Evolutionary conservation across 2,113 vertebrate species (phyloP).

Genomic region (Archilochus colubris): DNA sequence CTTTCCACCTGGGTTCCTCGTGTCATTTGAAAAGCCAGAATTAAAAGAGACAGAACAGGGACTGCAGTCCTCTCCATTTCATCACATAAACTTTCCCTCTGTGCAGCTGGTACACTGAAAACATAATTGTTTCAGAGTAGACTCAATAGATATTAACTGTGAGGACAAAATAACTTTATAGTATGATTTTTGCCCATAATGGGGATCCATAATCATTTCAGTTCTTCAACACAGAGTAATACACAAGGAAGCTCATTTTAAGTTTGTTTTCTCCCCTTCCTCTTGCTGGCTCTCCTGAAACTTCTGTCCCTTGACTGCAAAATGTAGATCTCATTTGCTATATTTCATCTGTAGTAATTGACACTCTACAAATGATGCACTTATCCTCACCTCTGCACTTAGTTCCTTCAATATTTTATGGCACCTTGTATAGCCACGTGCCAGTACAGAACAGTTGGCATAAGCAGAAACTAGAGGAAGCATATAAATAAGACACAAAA

Average conservation of each 20-base stretch:
- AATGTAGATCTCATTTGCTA: not conserved
- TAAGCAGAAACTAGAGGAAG: not conserved
- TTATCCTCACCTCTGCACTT: not conserved
- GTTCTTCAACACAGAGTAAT: not conserved
- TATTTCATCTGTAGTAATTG: not conserved
- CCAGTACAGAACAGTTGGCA: not conserved
- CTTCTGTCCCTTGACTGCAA: not conserved
- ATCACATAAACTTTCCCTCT: slow-evolving; percentile 6
- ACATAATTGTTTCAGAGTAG: not conserved
- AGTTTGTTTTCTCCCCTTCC: not conserved
- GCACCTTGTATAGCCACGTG: not conserved
- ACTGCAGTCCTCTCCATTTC: slow-evolving; percentile 46
- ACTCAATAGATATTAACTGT: not conserved
- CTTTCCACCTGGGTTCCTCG: slow-evolving; percentile 63
- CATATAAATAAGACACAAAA: not conserved
- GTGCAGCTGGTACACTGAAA: slow-evolving; percentile 14
- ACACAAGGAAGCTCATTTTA: not conserved
- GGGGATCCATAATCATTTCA: not conserved
- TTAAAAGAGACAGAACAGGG: slow-evolving; percentile 61
- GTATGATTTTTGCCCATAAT: not conserved
- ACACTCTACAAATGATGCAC: not conserved
- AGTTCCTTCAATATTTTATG: not conserved
- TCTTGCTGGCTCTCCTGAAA: not conserved
- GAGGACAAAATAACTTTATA: not conserved
- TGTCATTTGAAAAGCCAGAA: slow-evolving; percentile 47